Evolutionary conservation across 2,113 vertebrate species (phyloP).

Genomic region (Eretmochelys imbricata): DNA sequence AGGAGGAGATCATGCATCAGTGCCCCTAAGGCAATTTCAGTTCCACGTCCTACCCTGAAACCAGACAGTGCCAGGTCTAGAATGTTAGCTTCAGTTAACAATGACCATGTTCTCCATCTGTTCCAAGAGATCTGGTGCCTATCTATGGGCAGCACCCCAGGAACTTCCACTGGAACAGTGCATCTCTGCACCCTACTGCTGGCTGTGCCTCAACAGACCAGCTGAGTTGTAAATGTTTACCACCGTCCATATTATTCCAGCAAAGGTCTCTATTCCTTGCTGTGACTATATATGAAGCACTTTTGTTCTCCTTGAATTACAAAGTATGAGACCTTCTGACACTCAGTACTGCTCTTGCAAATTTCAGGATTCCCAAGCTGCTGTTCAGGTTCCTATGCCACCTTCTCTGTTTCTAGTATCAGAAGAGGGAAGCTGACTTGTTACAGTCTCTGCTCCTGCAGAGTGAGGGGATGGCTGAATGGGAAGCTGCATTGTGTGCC

Average conservation of each 20-base stretch:
- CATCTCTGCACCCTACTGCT: neutral
- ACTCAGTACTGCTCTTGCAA: neutral
- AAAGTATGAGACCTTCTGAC: neutral
- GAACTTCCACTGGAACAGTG: neutral
- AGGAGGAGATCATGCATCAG: neutral
- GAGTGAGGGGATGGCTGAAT: neutral
- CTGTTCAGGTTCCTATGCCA: neutral
- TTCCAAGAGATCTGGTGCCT: neutral
- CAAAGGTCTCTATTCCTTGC: neutral
- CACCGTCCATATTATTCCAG: neutral
- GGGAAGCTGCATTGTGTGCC: neutral
- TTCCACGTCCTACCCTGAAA: neutral
- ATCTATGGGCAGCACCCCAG: neutral
- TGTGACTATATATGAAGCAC: neutral
- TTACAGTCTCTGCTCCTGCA: neutral
- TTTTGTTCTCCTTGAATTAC: neutral
- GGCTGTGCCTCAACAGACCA: neutral
- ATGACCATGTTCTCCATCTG: neutral
- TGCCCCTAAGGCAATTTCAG: neutral
- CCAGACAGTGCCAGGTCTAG: neutral
- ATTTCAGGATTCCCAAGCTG: neutral
- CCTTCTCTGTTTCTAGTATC: neutral
- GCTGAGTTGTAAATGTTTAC: neutral
- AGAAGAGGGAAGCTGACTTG: neutral
- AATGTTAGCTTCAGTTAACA: neutral